Conservation (phyloP, 2,888 invertebrate genomes). For the Mycalesis mineus region DNA sequence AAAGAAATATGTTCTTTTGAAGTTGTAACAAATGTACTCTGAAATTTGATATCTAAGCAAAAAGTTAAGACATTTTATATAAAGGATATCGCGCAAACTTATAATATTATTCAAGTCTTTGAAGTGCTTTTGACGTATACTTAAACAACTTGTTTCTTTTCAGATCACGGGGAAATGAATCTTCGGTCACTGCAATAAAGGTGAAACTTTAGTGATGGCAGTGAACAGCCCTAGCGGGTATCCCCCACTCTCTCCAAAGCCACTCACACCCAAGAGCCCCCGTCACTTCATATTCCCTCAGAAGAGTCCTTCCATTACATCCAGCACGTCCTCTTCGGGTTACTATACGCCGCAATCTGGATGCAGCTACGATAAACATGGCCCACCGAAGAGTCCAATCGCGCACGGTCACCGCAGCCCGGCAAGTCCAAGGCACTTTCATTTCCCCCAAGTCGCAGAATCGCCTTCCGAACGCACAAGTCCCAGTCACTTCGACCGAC, state of each 20-base stretch:
- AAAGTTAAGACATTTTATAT: background rate
- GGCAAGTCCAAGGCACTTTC: slow-evolving; percentile 78
- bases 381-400: slow-evolving; percentile 69
- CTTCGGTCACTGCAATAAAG: slow-evolving; percentile 38
- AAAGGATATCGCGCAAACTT: slow-evolving; percentile 7
- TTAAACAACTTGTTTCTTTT: slow-evolving; percentile 37
- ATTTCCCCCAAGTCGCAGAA: slow-evolving; percentile 68
- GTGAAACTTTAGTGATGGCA: slow-evolving; percentile 64
- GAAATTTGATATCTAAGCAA: slow-evolving; percentile 4
- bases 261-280: slow-evolving; percentile 76
- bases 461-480: slow-evolving; percentile 67
- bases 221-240: slow-evolving; percentile 79
- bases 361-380: slow-evolving; percentile 68
- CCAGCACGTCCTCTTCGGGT: slow-evolving; percentile 75
- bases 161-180: slow-evolving; percentile 57
- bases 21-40: too few relatives aligned
- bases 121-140: slow-evolving; percentile 3
- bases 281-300: slow-evolving; percentile 76
- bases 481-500: slow-evolving; percentile 57
- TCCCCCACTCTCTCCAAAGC: slow-evolving; percentile 76
- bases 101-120: slow-evolving; percentile 5
- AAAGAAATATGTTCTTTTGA: too few relatives aligned
- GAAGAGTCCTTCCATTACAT: slow-evolving; percentile 73
- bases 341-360: slow-evolving; percentile 78
- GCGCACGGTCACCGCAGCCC: slow-evolving; percentile 79